phyloP scores from a whole-genome alignment of 1,140 invertebrate species.

The Agrilus planipennis region DNA sequence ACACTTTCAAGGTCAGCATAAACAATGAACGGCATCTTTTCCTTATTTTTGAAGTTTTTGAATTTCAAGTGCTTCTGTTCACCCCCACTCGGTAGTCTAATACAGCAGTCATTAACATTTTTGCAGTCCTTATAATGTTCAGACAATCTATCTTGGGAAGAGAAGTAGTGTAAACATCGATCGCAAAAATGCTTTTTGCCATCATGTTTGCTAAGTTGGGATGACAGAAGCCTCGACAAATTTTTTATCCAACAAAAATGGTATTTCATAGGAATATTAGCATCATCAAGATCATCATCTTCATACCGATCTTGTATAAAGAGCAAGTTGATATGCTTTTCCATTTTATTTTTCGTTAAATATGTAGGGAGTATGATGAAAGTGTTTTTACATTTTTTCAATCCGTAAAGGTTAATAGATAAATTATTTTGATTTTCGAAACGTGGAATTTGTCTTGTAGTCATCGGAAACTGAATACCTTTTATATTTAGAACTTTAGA shows the following conservation, averaged over 20 bases:
- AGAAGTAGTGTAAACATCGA: slow-evolving; percentile 3
- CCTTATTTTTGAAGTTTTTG: slow-evolving; percentile 2
- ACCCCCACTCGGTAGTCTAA: background rate
- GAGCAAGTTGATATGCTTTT: slow-evolving; percentile 5
- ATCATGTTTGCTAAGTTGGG: background rate
- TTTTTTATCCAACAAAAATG: slow-evolving; percentile 5
- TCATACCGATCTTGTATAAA: background rate
- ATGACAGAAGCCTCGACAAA: background rate
- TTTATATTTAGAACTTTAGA: slow-evolving; percentile 9
- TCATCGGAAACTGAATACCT: slow-evolving; percentile 10
- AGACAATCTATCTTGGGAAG: background rate
- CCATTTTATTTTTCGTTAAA: slow-evolving; percentile 1
- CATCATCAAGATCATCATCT: background rate
- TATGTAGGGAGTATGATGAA: background rate
- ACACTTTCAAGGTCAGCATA: slow-evolving; percentile 3
- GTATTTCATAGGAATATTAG: background rate
- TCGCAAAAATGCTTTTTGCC: background rate
- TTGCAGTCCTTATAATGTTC: background rate
- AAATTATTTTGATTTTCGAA: slow-evolving; percentile 16
- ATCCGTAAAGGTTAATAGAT: slow-evolving; percentile 5
- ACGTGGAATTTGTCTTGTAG: slow-evolving; percentile 7
- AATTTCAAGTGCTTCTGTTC: background rate
- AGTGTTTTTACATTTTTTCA: background rate
- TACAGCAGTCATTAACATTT: background rate
- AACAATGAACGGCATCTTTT: background rate